Conservation (phyloP, 2,797 vertebrate species). For the Takifugu rubripes region DNA sequence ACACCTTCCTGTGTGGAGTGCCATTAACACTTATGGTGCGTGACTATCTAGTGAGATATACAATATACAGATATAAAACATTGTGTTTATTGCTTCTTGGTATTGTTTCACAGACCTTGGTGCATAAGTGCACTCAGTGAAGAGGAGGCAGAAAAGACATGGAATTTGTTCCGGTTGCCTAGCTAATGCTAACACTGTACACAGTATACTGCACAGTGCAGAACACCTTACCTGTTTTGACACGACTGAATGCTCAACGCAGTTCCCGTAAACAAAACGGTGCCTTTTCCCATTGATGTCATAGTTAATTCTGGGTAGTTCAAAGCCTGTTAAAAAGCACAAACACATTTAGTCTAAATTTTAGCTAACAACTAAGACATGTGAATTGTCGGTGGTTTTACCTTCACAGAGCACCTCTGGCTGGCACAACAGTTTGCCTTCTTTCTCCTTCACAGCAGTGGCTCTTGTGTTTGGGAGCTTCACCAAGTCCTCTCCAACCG, state of each 20-base stretch:
- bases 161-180: too few species aligned
- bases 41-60: too few species aligned
- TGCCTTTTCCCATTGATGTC: constrained; percentile 83
- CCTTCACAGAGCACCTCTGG: constrained; percentile 84
- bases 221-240: constrained; percentile 79
- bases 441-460: constrained; percentile 84
- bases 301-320: constrained; percentile 91
- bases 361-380: too few species aligned
- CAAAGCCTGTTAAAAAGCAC: constrained; percentile 74
- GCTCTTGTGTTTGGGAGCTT: constrained; percentile 79
- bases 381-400: constrained; percentile 47
- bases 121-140: not conserved
- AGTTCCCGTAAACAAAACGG: constrained; percentile 78
- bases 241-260: constrained; percentile 73
- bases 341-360: too few species aligned
- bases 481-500: constrained; percentile 80
- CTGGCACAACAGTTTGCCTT: constrained; percentile 82
- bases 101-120: constrained; percentile 28
- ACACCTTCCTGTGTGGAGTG: too few species aligned
- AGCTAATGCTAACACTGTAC: too few species aligned
- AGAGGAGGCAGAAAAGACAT: not conserved
- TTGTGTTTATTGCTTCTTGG: constrained; percentile 10
- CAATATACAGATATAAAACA: not conserved
- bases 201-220: too few species aligned
- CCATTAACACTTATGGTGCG: too few species aligned